Base-by-base conservation (phyloP, 1,140 invertebrate genomes). In the Paraescarpia echinospica region DNA sequence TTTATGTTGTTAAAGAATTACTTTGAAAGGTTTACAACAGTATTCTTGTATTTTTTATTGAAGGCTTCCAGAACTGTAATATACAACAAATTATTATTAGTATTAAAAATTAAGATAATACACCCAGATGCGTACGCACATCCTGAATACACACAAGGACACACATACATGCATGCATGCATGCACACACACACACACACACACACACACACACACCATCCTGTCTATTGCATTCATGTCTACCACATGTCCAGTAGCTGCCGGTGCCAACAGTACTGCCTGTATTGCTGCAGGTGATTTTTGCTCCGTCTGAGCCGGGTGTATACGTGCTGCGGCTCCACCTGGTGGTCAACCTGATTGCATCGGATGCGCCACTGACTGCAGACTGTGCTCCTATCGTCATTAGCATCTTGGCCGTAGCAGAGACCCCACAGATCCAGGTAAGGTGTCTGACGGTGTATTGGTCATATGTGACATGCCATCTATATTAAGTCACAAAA, bases 371-470 rank as follows among this genome's bases (percentile, higher is more conserved):
- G 1, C 91, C 77, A 6, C 41, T 92, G 2, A 59, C 48, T 18
- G 34, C 92, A 4, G 34, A 90, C 22, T 92, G 91, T 12, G 90
- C 94, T 18, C 94, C 93, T 0, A 93, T 92, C 14, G 90, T 93
- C 2, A 92, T 95, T 27, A 94, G 93, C 27, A 35, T 95, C 18
- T 93, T 93, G 35, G 95, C 94, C 35, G 93, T 94, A 9, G 94
- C 95, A 51, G 95, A 95, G 91, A 93, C 92, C 34, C 95, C 94
- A 18, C 93, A 94, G 33, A 94, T 95, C 91, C 94, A 95, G 94
- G 94, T 95, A 31, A 90, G 35, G 27, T 4, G 14, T 90, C 33
- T n/a, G 89, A 34, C 89, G 14, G 18, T 12, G 89, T 89, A 27
- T 9, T 89, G n/a, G 9, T 89, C 31, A 89, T 89, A 34, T 33